These are phyloP conservation scores for Axis porcinus DNA, from an alignment of 2,113 vertebrate species.

Conservation along the genomic window DNA sequence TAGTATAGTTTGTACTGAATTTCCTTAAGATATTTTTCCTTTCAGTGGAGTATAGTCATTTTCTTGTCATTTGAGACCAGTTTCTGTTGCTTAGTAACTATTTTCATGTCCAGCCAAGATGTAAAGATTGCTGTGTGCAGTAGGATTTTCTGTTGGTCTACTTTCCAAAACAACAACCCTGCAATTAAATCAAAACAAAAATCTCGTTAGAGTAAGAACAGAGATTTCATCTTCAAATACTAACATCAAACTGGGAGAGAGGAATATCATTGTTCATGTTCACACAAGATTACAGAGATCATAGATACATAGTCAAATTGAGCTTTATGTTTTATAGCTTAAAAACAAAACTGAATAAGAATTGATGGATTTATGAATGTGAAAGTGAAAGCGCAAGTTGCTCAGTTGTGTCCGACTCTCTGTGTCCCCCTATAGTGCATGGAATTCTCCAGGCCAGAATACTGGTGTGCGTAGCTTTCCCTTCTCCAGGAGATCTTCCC, in stretches of 20 bases:
- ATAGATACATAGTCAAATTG: neutral
- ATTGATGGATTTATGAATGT: neutral
- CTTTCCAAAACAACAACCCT: constrained; percentile 98
- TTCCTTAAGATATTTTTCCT: constrained; percentile 50
- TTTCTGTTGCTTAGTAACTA: constrained; percentile 89
- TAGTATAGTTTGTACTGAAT: constrained; percentile 43
- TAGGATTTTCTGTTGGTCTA: constrained; percentile 94
- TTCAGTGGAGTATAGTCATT: constrained; percentile 41
- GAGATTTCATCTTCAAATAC: fast-evolving
- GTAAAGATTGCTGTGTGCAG: constrained; percentile 97
- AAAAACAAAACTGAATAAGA: neutral
- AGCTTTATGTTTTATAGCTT: neutral
- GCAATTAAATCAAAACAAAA: constrained; percentile 63
- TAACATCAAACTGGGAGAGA: neutral
- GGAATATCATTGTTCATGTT: neutral
- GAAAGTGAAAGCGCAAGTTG: neutral
- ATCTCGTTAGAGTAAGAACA: neutral
- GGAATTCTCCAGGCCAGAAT: neutral
- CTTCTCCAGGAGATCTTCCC: neutral
- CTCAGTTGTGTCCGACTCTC: neutral
- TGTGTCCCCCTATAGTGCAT: neutral
- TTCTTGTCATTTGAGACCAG: constrained; percentile 21
- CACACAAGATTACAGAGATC: neutral
- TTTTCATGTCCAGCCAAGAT: constrained; percentile 98
- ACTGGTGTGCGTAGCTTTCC: neutral